Base-by-base conservation (phyloP, 2,797 vertebrate species). In the Neoniphon sammara region DNA sequence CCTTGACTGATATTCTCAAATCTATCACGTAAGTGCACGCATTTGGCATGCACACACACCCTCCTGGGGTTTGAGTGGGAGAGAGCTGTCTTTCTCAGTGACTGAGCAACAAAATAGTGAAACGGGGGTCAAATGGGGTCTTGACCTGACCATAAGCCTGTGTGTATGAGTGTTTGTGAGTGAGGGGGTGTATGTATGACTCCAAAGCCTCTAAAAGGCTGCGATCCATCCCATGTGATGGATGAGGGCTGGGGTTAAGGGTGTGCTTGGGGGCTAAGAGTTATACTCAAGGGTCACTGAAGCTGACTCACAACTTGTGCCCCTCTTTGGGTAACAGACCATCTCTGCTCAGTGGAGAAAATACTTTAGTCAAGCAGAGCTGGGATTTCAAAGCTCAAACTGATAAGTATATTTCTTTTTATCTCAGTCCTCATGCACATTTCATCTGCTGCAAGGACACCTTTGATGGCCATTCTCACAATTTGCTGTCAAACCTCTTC, bases 161-260 rank as follows among this genome's bases (percentile, higher is more conserved):
- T 85, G 82, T 83, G 75, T 67, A 36, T 78, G 77, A 74, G 88
- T 87, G 84, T 88, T 77, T 85, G 75, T 76, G 87, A 78, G 70
- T 70, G 71, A 27, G 80, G 57, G 81, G 73, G 77, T 80, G 71
- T 68, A 23, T 84, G 86, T 85, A 81, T 89, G 83, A 85, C 81
- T 87, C 86, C 57, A 81, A 85, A 89, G 89, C 78, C 72, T 79
- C 74, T 86, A 67, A 87, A 88, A n/a, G 83, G 46, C 88, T 77
- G 57, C 84, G 83, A 92, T 90, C 86, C 64, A 61, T 76, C 61
- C 81, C 87, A 87, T 90, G 85, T 93, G 91, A 93, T 91, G 84
- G 90, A 92, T 91, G 89, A 88, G 87, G 77, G 64, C 27, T 30
- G 46, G 78, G 89, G 89, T 91, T 88, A 90, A 88, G 84, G 79